A percentile compares a stretch with the other conserved stretches of the same genome.
These are phyloP conservation scores for Taphrorychus bicolor DNA, from an alignment of 2,888 invertebrate genomes.

Conservation along the genomic window DNA sequence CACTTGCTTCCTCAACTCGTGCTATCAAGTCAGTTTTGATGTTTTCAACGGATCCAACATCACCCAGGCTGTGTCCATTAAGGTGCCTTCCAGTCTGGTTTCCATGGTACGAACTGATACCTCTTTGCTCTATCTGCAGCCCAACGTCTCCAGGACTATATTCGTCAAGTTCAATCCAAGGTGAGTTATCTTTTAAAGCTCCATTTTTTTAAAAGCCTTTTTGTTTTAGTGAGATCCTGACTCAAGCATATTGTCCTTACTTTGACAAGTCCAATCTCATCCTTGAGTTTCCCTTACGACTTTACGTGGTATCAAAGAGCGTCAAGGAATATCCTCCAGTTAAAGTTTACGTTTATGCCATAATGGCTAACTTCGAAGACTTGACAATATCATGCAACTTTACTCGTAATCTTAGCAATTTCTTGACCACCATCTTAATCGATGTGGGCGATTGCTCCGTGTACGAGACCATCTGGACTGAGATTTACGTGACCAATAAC, in stretches of 20 bases:
- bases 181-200: conserved; percentile 32
- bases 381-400: conserved; percentile 31
- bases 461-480: conserved; percentile 43
- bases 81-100: conserved; percentile 40
- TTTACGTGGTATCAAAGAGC: conserved; percentile 41
- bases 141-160: conserved; percentile 37
- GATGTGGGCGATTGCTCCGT: conserved; percentile 45
- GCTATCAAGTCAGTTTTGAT: conserved; percentile 43
- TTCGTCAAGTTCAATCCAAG: conserved; percentile 44
- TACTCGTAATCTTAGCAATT: conserved; percentile 23
- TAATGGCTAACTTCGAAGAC: conserved; percentile 38
- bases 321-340: conserved; percentile 41
- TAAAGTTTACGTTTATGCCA: conserved; percentile 41
- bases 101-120: conserved; percentile 40
- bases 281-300: conserved; percentile 42
- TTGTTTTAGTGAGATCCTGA: neutral
- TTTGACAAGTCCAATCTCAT: conserved; percentile 40
- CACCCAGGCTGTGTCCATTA: conserved; percentile 43
- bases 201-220: neutral
- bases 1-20: conserved; percentile 43
- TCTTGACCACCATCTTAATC: conserved; percentile 32
- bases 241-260: conserved; percentile 8
- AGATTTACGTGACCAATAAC: conserved; percentile 42
- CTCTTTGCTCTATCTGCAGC: conserved; percentile 39
- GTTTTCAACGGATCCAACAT: conserved; percentile 41